Evolutionary conservation across 2,797 vertebrate species (phyloP), one percentile per base, ranked within the genome.

Genomic region (Delichon dasypus): DNA sequence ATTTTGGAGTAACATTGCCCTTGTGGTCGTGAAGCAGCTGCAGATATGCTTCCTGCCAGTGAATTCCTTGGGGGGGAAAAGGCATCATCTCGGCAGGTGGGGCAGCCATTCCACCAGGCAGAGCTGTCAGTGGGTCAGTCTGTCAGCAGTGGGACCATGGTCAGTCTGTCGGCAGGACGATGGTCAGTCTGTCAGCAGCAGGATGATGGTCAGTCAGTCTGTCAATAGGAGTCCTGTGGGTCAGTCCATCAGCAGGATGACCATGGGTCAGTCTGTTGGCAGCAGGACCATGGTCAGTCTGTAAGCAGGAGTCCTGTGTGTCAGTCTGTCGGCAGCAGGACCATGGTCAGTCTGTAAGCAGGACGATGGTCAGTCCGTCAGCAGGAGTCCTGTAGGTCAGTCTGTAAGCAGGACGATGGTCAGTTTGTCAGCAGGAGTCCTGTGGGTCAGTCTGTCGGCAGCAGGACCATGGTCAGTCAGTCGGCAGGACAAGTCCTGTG

Each of bases 91-190:
- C 42, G 79, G 67, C 58, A 84, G 64, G n/a, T 2, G 7, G 7
- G 53, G 53, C 0, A 0, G 7, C 16, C 4, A 1, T 65, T 61
- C 42, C 7, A 2, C 4, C n/a, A 3, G 80, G 86, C 4, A 61
- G 18, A 57, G 89, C 51, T 2, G 2, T 16, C 2, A 0, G 0
- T 16, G 72, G 60, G 50, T 54, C 40, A 5, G 72, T 55, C 22
- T 13, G 53, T 55, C 4, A 2, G 51, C 6, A 30, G 51, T 4
- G 18, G 16, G 13, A 50, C 1, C 0, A 34, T 45, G 14, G 26
- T 25, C 47, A 3, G 34, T 68, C 29, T 23, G 34, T 40, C 21
- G 3, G 30, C 2, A 17, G 53, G 53, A 53, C 10, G 6, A 15
- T 21, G 27, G 47, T 66, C n/a, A 5, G 25, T 67, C n/a, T 27